Evolutionary conservation across 2,797 vertebrate species (phyloP).

Genomic region (Taenioides sp.): DNA sequence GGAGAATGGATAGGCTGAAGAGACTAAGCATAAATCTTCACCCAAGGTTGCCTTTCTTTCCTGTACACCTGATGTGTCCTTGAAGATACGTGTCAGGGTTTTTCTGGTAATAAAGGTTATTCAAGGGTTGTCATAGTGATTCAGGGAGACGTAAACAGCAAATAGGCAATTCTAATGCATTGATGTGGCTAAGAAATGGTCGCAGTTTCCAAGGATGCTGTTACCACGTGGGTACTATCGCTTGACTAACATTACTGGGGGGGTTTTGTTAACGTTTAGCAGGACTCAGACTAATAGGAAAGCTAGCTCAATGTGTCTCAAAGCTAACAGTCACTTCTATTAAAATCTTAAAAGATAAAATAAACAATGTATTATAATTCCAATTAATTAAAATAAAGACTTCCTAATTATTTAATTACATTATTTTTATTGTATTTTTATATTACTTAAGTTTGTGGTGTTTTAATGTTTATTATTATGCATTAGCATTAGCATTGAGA

Average conservation of each 20-base stretch:
- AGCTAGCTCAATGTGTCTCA: too few species aligned
- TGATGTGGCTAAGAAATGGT: not conserved
- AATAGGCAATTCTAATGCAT: not conserved
- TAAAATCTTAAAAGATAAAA: too few species aligned
- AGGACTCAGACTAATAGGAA: not conserved
- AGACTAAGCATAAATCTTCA: conserved; percentile 17
- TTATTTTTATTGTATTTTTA: too few species aligned
- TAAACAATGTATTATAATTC: too few species aligned
- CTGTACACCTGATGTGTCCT: conserved; percentile 6
- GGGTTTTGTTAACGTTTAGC: not conserved
- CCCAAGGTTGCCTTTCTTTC: conserved; percentile 4
- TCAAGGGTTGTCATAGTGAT: not conserved
- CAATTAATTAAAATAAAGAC: too few species aligned
- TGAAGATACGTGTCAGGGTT: not conserved
- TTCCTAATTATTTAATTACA: too few species aligned
- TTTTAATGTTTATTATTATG: too few species aligned
- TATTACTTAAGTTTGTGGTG: too few species aligned
- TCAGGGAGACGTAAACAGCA: not conserved
- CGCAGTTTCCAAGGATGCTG: not conserved
- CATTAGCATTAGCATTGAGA: too few species aligned
- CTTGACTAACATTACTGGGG: not conserved
- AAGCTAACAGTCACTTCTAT: too few species aligned
- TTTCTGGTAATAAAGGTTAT: not conserved
- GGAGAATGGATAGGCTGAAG: conserved; percentile 5
- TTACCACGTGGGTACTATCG: not conserved